Evolutionary conservation across 2,888 invertebrate genomes (phyloP), one percentile per base, ranked within the genome.

Genomic region (Athrips mouffetella): DNA sequence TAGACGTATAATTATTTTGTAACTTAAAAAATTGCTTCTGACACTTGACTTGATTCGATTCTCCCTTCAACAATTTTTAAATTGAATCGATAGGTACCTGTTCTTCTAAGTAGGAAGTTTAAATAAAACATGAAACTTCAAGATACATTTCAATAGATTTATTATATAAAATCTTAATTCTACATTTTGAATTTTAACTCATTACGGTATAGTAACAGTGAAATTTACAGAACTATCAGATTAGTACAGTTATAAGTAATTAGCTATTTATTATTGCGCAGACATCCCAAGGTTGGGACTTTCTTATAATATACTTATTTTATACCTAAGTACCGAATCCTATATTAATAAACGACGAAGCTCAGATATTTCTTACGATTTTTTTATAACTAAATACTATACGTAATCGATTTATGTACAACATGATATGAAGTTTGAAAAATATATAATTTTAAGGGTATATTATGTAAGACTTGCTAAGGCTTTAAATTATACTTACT

Each of bases 121-220:
- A 11, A 44, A 15, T 10, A 16, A 59, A 81, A 81, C 75, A 69
- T 55, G 63, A 67, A 60, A 64, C 62, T 78, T 75, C 77, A 79
- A 78, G 76, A 70, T 87, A 86, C 84, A 84, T 87, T 88, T 86
- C 76, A 86, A 51, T 85, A 83, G 76, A 84, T 88, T 88, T 88
- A 88, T 87, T 88, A 86, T 88, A 88, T 85, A 88, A 88, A 88
- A 87, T 83, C 88, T 88, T 88, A 87, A 73, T 66, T 65, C 86
- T 88, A 88, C 86, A 73, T 77, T 72, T 77, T 72, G 74, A 84
- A 75, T 77, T 49, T 77, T 78, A 83, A 82, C 83, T 86, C 85
- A 86, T 61, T 63, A 66, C 39, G 73, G 60, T 77, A 77, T 80
- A 85, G 76, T 87, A 86, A 87, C 86, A 85, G 44, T 85, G 83